Percentiles rank a stretch among this genome's conserved stretches.
Evolutionary conservation across 1,140 invertebrate species (phyloP).

Genomic region (Diploscapter pachys): DNA sequence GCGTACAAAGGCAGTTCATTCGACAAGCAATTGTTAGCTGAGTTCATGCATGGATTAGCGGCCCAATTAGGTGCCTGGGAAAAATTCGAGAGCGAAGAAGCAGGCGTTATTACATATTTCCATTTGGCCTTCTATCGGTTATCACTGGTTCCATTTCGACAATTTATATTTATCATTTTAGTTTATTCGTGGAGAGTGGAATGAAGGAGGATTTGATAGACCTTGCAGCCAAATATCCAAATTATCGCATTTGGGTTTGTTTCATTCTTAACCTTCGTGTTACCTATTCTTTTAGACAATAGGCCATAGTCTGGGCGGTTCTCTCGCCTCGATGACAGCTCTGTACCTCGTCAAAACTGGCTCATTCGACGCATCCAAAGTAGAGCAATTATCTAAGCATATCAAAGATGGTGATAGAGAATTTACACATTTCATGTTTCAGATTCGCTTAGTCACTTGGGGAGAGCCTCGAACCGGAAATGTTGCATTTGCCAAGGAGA

Average conservation of each 20-base stretch:
- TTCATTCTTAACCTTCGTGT: conserved; percentile 1
- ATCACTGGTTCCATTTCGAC: background rate
- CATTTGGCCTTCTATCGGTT: conserved; percentile 46
- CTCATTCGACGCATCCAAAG: conserved; percentile 45
- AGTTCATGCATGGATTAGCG: conserved; percentile 56
- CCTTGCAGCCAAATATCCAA: conserved; percentile 48
- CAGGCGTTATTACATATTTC: conserved; percentile 58
- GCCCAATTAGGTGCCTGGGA: conserved; percentile 58
- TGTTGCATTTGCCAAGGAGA: conserved; percentile 52
- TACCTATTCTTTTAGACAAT: conserved; percentile 35
- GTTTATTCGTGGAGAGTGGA: conserved; percentile 52
- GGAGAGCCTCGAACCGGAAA: conserved; percentile 58
- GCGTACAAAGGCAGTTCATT: conserved; percentile 53
- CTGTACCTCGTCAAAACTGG: conserved; percentile 56
- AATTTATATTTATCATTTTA: background rate
- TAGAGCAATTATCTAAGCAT: conserved; percentile 22
- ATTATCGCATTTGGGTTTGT: conserved; percentile 52
- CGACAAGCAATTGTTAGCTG: conserved; percentile 52
- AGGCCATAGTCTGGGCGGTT: conserved; percentile 53
- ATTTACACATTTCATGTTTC: background rate
- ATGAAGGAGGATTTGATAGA: conserved; percentile 55
- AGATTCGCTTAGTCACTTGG: conserved; percentile 48
- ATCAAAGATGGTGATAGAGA: background rate
- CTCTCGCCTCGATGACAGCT: conserved; percentile 56
- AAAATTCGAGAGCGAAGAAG: conserved; percentile 53